phyloP scores from a whole-genome alignment of 2,113 vertebrate species.

The Tragelaphus imberbis region DNA sequence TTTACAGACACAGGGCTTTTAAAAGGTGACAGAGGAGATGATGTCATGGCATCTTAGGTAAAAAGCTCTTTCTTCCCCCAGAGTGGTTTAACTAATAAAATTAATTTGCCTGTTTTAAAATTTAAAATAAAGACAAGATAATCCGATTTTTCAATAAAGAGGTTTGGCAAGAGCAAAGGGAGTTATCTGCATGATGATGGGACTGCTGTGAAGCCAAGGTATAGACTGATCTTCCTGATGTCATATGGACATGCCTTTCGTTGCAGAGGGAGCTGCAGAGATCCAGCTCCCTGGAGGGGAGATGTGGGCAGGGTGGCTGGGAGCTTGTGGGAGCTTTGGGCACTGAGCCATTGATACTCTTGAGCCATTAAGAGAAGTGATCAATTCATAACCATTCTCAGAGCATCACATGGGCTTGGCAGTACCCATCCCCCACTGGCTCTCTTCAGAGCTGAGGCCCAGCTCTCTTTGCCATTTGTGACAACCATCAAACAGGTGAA shows the following conservation, averaged over 20 bases:
- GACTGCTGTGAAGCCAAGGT: slow-evolving; percentile 58
- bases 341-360: not conserved
- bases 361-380: not conserved
- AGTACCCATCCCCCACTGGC: not conserved
- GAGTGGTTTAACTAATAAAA: slow-evolving; percentile 70
- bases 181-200: slow-evolving; percentile 61
- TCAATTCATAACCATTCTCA: not conserved
- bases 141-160: slow-evolving; percentile 66
- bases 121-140: slow-evolving; percentile 74
- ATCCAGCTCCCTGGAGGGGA: not conserved
- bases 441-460: not conserved
- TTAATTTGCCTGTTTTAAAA: slow-evolving; percentile 74
- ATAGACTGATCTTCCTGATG: slow-evolving; percentile 25
- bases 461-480: not conserved
- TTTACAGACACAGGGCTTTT: slow-evolving; percentile 57
- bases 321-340: not conserved
- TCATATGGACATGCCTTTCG: slow-evolving; percentile 10
- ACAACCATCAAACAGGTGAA: slow-evolving; percentile 34
- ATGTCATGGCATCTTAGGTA: slow-evolving; percentile 30
- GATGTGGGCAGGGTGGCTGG: not conserved
- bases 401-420: not conserved
- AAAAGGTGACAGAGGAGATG: slow-evolving; percentile 55
- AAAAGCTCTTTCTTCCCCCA: slow-evolving; percentile 41
- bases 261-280: not conserved
- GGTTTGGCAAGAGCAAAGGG: slow-evolving; percentile 51